A percentile compares a stretch with the other conserved stretches of the same genome.
These are phyloP conservation scores for Parthenolecanium corni DNA, from an alignment of 2,888 invertebrate species.

Conservation along the genomic window DNA sequence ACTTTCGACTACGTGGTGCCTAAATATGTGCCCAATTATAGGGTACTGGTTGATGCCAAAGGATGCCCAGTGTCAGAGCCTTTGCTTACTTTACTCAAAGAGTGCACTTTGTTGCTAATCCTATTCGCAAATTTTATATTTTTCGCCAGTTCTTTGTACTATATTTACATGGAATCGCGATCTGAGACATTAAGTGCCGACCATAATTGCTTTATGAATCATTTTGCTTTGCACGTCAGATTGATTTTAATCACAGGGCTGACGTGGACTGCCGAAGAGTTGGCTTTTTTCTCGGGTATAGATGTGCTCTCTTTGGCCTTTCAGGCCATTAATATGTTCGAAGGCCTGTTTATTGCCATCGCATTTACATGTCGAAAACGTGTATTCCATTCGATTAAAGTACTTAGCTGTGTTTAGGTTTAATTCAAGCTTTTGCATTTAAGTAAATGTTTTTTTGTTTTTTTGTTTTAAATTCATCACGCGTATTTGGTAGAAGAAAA, in stretches of 20 bases:
- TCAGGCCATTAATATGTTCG: constrained; percentile 11
- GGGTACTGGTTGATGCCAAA: not conserved
- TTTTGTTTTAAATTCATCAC: not conserved
- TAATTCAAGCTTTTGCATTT: not conserved
- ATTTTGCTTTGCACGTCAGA: constrained; percentile 1
- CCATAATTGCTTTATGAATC: constrained; percentile 6
- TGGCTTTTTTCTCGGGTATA: not conserved
- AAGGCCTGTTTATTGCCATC: constrained; percentile 17
- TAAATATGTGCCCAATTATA: not conserved
- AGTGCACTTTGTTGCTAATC: constrained; percentile 5
- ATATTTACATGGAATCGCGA: constrained; percentile 1
- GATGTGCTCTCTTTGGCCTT: constrained; percentile 14
- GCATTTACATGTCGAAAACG: constrained; percentile 15
- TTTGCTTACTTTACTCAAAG: constrained; percentile 1
- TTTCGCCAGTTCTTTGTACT: constrained; percentile 14
- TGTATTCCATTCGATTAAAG: constrained; percentile 10
- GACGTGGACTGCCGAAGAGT: constrained; percentile 7
- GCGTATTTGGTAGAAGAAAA: constrained; percentile 12
- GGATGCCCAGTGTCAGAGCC: constrained; percentile 3
- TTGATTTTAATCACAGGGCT: constrained; percentile 9
- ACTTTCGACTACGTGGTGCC: constrained; percentile 1
- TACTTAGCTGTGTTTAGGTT: constrained; percentile 1
- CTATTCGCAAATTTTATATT: constrained; percentile 6
- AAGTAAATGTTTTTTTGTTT: not conserved
- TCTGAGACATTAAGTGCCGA: constrained; percentile 2